These are phyloP conservation scores for Pitangus sulphuratus DNA, from an alignment of 2,797 vertebrate species.

Conservation along the genomic window DNA sequence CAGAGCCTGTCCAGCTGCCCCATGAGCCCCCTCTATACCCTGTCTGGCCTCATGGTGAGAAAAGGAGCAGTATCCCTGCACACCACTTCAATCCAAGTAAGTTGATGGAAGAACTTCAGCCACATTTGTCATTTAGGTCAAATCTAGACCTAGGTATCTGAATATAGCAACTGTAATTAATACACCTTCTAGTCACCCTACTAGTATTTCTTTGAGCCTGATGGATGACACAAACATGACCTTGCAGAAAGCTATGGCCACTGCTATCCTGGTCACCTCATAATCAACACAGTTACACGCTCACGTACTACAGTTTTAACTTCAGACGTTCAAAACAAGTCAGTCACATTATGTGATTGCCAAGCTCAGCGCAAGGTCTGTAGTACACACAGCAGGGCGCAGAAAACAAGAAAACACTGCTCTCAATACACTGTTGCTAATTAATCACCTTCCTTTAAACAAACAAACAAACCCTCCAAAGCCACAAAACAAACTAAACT, in stretches of 20 bases:
- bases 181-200: not conserved
- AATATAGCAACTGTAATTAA: conserved; percentile 3
- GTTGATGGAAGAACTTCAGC: not conserved
- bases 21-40: not conserved
- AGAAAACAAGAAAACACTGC: not conserved
- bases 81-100: not conserved
- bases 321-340: not conserved
- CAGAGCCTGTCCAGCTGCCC: not conserved
- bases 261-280: not conserved
- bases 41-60: fast-evolving
- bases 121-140: not conserved
- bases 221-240: not conserved
- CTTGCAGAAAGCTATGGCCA: not conserved
- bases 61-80: not conserved
- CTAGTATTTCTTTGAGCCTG: not conserved
- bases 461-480: not conserved
- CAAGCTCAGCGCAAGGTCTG: not conserved
- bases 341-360: not conserved
- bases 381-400: not conserved
- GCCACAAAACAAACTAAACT: not conserved
- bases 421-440: not conserved
- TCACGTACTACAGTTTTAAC: not conserved
- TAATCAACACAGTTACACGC: not conserved
- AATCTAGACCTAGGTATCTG: not conserved
- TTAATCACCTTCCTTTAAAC: not conserved